These are phyloP conservation scores for Eueides isabella DNA, from an alignment of 1,140 invertebrate genomes.

Conservation along the genomic window DNA sequence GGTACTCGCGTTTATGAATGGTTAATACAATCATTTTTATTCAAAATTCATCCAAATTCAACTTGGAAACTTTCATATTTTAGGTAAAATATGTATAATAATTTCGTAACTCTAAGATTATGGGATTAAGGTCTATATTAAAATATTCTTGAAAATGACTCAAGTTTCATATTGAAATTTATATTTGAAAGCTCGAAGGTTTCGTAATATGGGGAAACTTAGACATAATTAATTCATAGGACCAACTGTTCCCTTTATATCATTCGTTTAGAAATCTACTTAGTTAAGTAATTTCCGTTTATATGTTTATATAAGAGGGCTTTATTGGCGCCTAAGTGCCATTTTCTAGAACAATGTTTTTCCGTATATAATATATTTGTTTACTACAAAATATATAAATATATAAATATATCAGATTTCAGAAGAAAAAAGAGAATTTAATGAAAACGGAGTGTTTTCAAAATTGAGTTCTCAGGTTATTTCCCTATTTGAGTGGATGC, in stretches of 20 bases:
- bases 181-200: conserved; percentile 8
- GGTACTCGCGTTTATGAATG: neutral
- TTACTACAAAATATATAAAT: too few species aligned
- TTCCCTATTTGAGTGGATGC: too few species aligned
- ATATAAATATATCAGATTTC: too few species aligned
- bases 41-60: neutral
- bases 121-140: neutral
- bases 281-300: conserved; percentile 8
- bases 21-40: neutral
- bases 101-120: conserved; percentile 1
- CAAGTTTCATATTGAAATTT: conserved; percentile 13
- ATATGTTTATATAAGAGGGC: neutral
- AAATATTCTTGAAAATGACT: neutral
- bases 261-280: conserved; percentile 11
- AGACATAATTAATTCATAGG: conserved; percentile 15
- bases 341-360: too few species aligned
- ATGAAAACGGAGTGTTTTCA: too few species aligned
- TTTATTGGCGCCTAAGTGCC: neutral
- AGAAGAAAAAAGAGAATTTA: too few species aligned
- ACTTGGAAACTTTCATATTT: neutral
- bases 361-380: too few species aligned
- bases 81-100: neutral
- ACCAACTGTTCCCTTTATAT: conserved; percentile 9
- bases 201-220: conserved; percentile 8
- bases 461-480: too few species aligned